Evolutionary conservation across 2,113 vertebrate genomes (phyloP).

Genomic region (Petrocephalus zakoni): DNA sequence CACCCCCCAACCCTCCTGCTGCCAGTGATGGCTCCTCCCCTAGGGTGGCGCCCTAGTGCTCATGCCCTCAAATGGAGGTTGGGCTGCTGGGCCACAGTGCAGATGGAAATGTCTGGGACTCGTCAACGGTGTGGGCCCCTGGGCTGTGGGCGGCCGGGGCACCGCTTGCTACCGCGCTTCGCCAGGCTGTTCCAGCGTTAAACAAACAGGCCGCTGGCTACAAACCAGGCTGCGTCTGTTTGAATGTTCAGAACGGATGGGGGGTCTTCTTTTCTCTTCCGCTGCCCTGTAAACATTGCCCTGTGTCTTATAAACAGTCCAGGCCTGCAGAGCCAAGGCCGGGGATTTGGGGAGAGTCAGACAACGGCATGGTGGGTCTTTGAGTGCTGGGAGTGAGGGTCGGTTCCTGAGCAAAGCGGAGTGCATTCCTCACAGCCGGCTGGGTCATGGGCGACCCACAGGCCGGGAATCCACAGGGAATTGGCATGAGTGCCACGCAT

Average conservation of each 20-base stretch:
- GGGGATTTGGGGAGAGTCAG: not conserved
- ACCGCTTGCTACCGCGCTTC: not conserved
- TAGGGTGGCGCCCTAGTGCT: not conserved
- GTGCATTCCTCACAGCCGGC: not conserved
- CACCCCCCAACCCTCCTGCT: not conserved
- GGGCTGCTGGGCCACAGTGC: not conserved
- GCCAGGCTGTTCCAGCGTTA: not conserved
- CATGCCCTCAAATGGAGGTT: not conserved
- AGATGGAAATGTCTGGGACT: not conserved
- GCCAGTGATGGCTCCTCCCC: not conserved
- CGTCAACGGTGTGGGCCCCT: not conserved
- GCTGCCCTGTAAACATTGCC: not conserved
- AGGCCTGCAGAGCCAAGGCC: not conserved
- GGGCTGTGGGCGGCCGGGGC: too few species aligned
- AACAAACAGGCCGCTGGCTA: not conserved
- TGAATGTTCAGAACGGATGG: constrained; percentile 4
- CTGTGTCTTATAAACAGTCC: not conserved
- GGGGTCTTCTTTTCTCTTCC: not conserved
- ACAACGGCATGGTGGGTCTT: not conserved
- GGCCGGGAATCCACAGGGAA: not conserved
- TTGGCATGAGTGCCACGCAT: not conserved
- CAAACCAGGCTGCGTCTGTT: not conserved
- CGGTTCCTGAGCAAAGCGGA: not conserved
- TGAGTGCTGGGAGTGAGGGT: not conserved
- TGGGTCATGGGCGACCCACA: not conserved